Conservation (phyloP, 2,113 vertebrate species). For the Spilogale gracilis region DNA sequence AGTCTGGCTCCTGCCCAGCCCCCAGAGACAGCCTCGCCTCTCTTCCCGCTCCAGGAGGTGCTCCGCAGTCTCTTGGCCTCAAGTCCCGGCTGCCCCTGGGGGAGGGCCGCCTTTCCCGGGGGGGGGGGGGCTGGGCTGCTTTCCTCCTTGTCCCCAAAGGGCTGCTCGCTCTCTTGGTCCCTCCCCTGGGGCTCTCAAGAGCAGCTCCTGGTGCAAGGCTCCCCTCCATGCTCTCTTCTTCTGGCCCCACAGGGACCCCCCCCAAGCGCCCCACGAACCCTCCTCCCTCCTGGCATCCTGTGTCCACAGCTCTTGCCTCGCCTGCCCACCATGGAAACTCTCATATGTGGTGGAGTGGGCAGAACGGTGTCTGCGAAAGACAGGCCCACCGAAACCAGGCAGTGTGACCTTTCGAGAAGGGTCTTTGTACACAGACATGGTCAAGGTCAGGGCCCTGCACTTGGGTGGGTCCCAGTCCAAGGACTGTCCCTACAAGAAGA, state of each 20-base stretch:
- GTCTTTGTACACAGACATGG: not conserved
- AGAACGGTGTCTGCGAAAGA: not conserved
- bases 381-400: accelerated
- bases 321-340: not conserved
- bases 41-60: accelerated
- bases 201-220: not conserved
- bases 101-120: not conserved
- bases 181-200: not conserved
- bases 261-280: accelerated
- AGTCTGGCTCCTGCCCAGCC: not conserved
- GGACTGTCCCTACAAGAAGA: not conserved
- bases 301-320: accelerated
- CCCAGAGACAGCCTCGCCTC: not conserved
- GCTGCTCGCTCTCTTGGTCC: not conserved
- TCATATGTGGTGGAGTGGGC: accelerated
- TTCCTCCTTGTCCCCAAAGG: not conserved
- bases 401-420: not conserved
- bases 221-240: not conserved
- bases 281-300: not conserved
- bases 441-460: not conserved
- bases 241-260: accelerated
- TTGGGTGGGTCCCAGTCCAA: not conserved
- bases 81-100: not conserved
- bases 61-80: accelerated
- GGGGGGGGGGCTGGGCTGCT: no score